Conservation (phyloP, 2,113 vertebrate genomes). For the Calyptomena viridis region DNA sequence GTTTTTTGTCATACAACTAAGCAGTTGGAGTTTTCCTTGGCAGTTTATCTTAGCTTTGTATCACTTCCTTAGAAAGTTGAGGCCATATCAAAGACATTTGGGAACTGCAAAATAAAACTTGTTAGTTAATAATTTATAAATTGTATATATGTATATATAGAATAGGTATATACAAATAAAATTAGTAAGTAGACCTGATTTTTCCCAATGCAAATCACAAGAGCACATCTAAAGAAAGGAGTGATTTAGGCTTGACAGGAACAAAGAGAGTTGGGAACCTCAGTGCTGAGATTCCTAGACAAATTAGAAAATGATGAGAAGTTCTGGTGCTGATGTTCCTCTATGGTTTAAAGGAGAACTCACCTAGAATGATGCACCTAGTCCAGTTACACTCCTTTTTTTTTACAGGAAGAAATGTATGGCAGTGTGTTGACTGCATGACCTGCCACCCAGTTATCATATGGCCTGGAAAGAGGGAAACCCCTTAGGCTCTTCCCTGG, state of each 20-base stretch:
- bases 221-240: background rate
- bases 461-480: background rate
- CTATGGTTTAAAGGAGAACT: background rate
- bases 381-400: background rate
- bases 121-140: background rate
- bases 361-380: rapidly evolving
- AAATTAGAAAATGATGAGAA: background rate
- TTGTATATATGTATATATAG: background rate
- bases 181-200: background rate
- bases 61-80: background rate
- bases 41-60: background rate
- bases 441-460: background rate
- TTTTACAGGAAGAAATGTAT: background rate
- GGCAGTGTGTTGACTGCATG: background rate
- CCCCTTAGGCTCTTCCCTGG: background rate
- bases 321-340: background rate
- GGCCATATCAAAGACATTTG: background rate
- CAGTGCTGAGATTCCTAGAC: background rate
- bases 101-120: background rate
- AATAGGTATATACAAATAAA: background rate
- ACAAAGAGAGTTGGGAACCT: background rate
- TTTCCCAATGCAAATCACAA: background rate
- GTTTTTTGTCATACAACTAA: background rate
- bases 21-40: background rate
- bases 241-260: background rate